Conservation (phyloP, 1,140 invertebrate species). For the Rhopalosiphum maidis region DNA sequence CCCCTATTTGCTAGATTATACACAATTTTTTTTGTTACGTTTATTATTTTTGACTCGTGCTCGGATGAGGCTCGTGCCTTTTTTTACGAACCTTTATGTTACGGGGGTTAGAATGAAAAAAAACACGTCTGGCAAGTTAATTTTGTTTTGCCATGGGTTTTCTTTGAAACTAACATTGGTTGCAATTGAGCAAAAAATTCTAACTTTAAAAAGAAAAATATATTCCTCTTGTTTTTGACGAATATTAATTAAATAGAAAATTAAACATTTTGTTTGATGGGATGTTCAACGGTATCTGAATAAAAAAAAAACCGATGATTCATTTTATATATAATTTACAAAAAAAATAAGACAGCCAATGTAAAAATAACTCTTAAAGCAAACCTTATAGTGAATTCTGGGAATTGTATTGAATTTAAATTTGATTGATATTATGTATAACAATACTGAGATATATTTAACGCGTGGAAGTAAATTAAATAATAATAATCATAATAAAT, state of each 20-base stretch:
- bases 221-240: constrained; percentile 24
- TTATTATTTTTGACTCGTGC: constrained; percentile 55
- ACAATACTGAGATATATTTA: not conserved
- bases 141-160: constrained; percentile 9
- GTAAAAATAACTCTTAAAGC: not conserved
- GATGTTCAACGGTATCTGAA: not conserved
- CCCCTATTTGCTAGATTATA: constrained; percentile 13
- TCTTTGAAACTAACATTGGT: not conserved
- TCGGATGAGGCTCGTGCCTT: constrained; percentile 44
- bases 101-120: constrained; percentile 34
- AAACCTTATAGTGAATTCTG: not conserved
- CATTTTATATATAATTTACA: not conserved
- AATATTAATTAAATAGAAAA: constrained; percentile 35
- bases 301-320: not conserved
- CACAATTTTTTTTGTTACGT: constrained; percentile 32
- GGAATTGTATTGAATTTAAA: not conserved
- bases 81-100: constrained; percentile 9
- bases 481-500: not conserved
- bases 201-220: not conserved
- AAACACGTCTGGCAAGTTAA: not conserved
- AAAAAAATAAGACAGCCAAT: not conserved
- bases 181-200: not conserved
- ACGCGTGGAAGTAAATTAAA: not conserved
- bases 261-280: not conserved
- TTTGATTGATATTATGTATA: not conserved